Conservation (phyloP, 2,797 vertebrate genomes). For the Lacerta agilis region DNA sequence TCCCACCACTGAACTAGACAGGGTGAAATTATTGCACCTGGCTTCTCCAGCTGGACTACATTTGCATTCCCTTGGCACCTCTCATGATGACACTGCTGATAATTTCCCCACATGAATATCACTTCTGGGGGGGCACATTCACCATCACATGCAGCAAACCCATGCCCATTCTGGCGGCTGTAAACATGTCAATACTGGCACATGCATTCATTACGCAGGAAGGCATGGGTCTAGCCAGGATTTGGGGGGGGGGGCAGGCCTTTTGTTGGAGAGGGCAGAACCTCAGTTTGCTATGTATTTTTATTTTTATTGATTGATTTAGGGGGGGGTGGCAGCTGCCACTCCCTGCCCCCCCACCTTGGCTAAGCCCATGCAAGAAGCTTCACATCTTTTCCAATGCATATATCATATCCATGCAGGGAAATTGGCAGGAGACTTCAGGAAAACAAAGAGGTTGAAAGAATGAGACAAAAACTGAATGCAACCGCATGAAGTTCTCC, state of each 20-base stretch:
- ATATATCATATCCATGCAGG: neutral
- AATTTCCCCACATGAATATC: neutral
- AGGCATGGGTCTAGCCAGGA: neutral
- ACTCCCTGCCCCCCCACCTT: too few relatives aligned
- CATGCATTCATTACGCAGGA: accelerated
- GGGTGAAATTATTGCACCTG: neutral
- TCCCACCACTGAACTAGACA: neutral
- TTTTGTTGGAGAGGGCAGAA: too few relatives aligned
- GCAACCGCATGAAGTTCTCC: neutral
- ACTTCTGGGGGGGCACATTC: neutral
- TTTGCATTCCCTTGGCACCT: neutral
- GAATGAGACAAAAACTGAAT: accelerated
- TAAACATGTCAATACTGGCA: neutral
- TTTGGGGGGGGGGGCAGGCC: too few relatives aligned
- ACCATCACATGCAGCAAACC: too few relatives aligned
- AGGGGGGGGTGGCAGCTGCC: too few relatives aligned
- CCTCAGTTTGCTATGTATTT: too few relatives aligned
- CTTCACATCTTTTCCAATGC: neutral
- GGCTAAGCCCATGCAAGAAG: too few relatives aligned
- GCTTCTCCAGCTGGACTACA: neutral
- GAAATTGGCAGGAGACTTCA: neutral
- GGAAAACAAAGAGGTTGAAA: neutral
- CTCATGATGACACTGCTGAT: neutral
- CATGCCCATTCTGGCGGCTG: neutral
- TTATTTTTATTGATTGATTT: too few relatives aligned